Base-by-base conservation (phyloP, 2,888 invertebrate genomes). In the Andrena flavipes region DNA sequence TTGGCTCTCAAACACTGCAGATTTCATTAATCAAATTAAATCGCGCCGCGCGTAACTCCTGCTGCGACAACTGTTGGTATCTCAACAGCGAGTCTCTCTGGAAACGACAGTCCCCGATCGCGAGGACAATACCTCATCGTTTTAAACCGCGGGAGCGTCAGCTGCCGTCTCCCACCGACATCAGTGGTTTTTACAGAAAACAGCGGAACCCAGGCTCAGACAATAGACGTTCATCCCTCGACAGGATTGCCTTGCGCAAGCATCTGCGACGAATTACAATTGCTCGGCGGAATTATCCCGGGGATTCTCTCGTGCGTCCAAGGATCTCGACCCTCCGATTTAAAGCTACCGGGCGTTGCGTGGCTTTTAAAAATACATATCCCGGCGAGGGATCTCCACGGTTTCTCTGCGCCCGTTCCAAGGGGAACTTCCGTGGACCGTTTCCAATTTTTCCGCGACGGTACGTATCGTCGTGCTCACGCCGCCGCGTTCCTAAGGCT, bases 381-480 rank as follows among this genome's bases (percentile, higher is more conserved):
- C 76, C 49, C 59, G 29, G 49, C 26, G 48, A 72, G 8, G 20
- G 51, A 20, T 7, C 42, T 16, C 0, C 16, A 42, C 42, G 42
- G 42, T 42, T 42, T 49, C 65, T 51, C 60, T 16, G 63, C 48
- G n/a, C 33, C 60, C 70, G 76, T 69, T 54, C 42, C 63, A 54
- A 48, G 49, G 48, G 49, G 74, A 87, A 87, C 80, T 87, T 87
- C 74, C 76, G 71, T 84, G 87, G 86, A 87, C 48, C 73, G 76
- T 67, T 56, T 87, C 87, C 86, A 84, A 87, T 84, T 87, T 80
- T 82, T 71, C 84, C 51, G 56, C 73, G 35, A 82, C 70, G 72
- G 70, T 78, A 70, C 68, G 65, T 70, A 84, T 73, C 78, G 68
- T n/a, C 10, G 63, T 42, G 26, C 63, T 26, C 42, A 48, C 65